These are phyloP conservation scores for Zeus faber DNA, from an alignment of 2,113 vertebrate genomes.

Conservation along the genomic window DNA sequence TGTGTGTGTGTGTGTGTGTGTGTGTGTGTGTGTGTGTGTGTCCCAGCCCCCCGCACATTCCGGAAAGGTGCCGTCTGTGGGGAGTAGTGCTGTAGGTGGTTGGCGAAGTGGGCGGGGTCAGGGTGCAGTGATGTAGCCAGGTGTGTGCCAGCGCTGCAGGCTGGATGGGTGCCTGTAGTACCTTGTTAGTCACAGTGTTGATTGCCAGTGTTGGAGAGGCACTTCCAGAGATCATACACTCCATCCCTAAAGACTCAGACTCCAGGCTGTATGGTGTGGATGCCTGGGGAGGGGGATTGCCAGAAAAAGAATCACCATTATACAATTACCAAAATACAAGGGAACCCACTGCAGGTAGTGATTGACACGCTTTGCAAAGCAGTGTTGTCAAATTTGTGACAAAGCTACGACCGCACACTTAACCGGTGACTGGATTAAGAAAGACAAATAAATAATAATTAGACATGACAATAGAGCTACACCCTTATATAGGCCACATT, in stretches of 20 bases:
- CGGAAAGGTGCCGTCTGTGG: conserved; percentile 62
- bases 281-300: conserved; percentile 69
- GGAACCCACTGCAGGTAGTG: conserved; percentile 31
- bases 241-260: conserved; percentile 92
- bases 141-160: conserved; percentile 69
- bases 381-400: conserved; percentile 12
- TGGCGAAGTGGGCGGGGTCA: conserved; percentile 70
- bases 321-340: conserved; percentile 57
- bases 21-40: conserved; percentile 35
- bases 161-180: conserved; percentile 73
- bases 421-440: too few relatives aligned
- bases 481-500: conserved; percentile 75
- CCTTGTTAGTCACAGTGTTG: conserved; percentile 98
- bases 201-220: conserved; percentile 94
- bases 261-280: conserved; percentile 92
- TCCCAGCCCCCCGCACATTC: conserved; percentile 27
- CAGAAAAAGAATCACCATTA: conserved; percentile 31
- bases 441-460: conserved; percentile 12
- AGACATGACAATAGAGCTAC: conserved; percentile 45
- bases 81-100: conserved; percentile 70
- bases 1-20: conserved; percentile 11
- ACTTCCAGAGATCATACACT: conserved; percentile 94
- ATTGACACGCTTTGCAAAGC: neutral
- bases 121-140: conserved; percentile 64
- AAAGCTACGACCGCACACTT: too few relatives aligned